phyloP scores from a whole-genome alignment of 1,140 invertebrate genomes.

The Chlorops oryzae region DNA sequence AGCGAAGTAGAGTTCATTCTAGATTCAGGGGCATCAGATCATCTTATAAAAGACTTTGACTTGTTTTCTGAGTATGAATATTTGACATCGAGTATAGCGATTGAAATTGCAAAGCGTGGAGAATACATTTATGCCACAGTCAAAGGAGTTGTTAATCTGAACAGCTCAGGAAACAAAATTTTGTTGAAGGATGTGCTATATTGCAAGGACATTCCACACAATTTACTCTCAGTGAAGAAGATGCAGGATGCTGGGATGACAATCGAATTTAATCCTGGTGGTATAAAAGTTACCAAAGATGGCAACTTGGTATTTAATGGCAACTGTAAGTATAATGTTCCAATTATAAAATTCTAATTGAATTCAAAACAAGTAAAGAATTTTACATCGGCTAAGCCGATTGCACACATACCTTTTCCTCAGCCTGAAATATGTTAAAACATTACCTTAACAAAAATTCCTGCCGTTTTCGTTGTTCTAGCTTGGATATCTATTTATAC shows the following conservation, averaged over 20 bases:
- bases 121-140: conserved; percentile 18
- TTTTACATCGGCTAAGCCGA: too few species aligned
- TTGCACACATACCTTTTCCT: too few species aligned
- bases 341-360: conserved; percentile 17
- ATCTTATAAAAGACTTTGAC: conserved; percentile 30
- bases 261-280: conserved; percentile 21
- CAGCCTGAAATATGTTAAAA: too few species aligned
- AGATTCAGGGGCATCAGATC: conserved; percentile 42
- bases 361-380: too few species aligned
- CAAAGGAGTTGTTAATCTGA: conserved; percentile 13
- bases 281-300: conserved; percentile 20
- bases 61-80: conserved; percentile 23
- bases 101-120: conserved; percentile 17
- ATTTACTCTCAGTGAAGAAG: conserved; percentile 16
- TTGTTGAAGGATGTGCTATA: conserved; percentile 14
- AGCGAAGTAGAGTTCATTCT: conserved; percentile 25
- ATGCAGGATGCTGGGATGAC: conserved; percentile 15
- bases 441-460: too few species aligned
- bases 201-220: conserved; percentile 15
- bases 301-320: conserved; percentile 13
- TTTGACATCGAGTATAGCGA: conserved; percentile 6
- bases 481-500: too few species aligned
- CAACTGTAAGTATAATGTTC: conserved; percentile 14
- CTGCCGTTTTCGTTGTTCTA: too few species aligned
- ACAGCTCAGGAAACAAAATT: conserved; percentile 7